Evolutionary conservation across 1,140 invertebrate species (phyloP).

Genomic region (Pogonomyrmex californicus): DNA sequence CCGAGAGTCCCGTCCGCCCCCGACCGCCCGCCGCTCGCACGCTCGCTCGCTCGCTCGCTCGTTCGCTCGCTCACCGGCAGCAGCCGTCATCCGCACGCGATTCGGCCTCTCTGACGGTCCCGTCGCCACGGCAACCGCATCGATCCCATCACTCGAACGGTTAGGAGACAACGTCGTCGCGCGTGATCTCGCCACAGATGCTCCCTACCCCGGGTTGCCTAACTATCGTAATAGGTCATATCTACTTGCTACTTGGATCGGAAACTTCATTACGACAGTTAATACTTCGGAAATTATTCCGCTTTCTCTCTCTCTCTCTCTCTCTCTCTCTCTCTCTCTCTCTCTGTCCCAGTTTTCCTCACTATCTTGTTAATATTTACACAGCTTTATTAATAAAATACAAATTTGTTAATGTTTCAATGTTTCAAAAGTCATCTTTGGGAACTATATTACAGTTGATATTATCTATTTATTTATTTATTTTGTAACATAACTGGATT

Average conservation of each 20-base stretch:
- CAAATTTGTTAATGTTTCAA: not conserved
- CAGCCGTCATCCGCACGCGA: conserved; percentile 69
- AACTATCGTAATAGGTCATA: not conserved
- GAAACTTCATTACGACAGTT: not conserved
- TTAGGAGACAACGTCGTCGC: conserved; percentile 24
- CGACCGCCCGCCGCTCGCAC: too few species aligned
- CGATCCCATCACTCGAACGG: conserved; percentile 67
- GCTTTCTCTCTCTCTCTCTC: rapidly evolving
- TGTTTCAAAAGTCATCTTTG: not conserved
- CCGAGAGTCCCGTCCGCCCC: not conserved
- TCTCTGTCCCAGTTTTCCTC: too few species aligned
- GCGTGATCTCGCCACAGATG: conserved; percentile 38
- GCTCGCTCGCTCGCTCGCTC: conserved; percentile 18
- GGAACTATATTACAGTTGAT: not conserved
- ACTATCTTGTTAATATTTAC: not conserved
- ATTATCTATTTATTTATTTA: not conserved
- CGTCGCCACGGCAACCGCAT: conserved; percentile 72
- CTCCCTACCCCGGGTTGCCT: too few species aligned
- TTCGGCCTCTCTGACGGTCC: conserved; percentile 72
- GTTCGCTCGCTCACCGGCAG: conserved; percentile 40
- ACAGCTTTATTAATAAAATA: not conserved
- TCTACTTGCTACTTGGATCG: not conserved
- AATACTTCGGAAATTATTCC: not conserved
- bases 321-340: too few species aligned
- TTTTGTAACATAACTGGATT: not conserved